Base-by-base conservation (phyloP, 2,888 invertebrate genomes). In the Lagria hirta region DNA sequence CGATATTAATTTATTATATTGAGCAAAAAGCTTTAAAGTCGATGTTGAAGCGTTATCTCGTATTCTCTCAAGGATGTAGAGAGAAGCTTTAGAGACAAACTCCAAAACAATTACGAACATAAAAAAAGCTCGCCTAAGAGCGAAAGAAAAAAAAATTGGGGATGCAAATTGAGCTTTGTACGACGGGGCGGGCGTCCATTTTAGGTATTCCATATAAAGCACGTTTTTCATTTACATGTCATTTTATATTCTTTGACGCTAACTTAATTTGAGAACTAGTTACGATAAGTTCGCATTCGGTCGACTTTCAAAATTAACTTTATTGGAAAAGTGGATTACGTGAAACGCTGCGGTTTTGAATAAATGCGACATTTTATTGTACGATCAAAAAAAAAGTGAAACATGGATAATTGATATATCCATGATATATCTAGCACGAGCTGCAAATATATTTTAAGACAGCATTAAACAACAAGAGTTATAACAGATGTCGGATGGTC, bases 151-250 rank as follows among this genome's bases (percentile, higher is more conserved):
- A 21, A 41, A 41, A 41, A 41, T 33, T 41, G 32, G 33, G 27
- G 33, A 33, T 33, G 41, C 33, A 41, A 41, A 41, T 41, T 38
- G 38, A 30, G 17, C 38, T 30, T 38, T 38, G 38, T 38, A 30
- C 29, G 13, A 26, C 32, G 26, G n/a, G n/a, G n/a, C n/a, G n/a
- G n/a, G 22, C 26, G 10, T 26, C 33, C 30, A 32, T 30, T 40
- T n/a, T 30, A 10, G 24, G 24, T 26, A 24, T 30, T 30, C 40
- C 18, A 24, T 6, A 22, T 24, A 32, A 41, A 20, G 41, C 41
- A 41, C 41, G 41, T 41, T 41, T 41, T 41, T 33, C 27, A 41
- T 33, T 40, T 40, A 33, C 41, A 41, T 33, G 33, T 41, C 41
- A 21, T 41, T 41, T 41, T 23, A 33, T 41, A 41, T 41, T 41